Conservation (phyloP, 1,140 invertebrate species). For the Plutomurus gul region DNA sequence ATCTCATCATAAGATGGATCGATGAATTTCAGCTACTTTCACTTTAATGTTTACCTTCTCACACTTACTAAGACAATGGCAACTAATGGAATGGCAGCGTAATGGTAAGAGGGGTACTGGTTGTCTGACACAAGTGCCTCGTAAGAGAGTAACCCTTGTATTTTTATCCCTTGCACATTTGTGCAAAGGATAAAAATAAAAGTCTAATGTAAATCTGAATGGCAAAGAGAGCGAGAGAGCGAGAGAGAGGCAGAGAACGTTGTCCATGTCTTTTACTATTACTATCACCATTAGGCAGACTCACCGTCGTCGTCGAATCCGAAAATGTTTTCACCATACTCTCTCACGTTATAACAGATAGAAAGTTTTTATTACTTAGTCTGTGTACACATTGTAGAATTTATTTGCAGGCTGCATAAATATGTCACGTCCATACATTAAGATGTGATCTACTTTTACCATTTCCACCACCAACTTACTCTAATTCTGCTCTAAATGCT, state of each 20-base stretch:
- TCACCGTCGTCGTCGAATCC: neutral
- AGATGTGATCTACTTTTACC: too few species aligned
- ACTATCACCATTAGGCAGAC: neutral
- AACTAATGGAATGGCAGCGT: constrained; percentile 37
- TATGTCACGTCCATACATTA: too few species aligned
- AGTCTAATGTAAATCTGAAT: constrained; percentile 8
- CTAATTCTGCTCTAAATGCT: too few species aligned
- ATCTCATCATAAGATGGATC: constrained; percentile 52
- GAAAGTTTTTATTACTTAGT: neutral
- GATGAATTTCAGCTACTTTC: constrained; percentile 39
- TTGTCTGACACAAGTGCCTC: too few species aligned
- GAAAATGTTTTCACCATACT: neutral
- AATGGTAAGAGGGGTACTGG: too few species aligned
- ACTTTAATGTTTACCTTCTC: constrained; percentile 46
- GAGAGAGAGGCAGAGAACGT: too few species aligned
- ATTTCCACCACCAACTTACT: too few species aligned
- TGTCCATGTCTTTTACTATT: neutral
- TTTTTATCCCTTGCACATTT: neutral
- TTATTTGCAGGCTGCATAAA: too few species aligned
- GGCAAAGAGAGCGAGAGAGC: neutral
- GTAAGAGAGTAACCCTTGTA: neutral
- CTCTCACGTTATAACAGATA: neutral
- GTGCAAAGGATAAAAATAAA: neutral
- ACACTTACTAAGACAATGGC: constrained; percentile 38
- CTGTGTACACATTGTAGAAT: neutral